Base-by-base conservation (phyloP, 1,140 invertebrate genomes). In the Caenorhabditis brenneri region DNA sequence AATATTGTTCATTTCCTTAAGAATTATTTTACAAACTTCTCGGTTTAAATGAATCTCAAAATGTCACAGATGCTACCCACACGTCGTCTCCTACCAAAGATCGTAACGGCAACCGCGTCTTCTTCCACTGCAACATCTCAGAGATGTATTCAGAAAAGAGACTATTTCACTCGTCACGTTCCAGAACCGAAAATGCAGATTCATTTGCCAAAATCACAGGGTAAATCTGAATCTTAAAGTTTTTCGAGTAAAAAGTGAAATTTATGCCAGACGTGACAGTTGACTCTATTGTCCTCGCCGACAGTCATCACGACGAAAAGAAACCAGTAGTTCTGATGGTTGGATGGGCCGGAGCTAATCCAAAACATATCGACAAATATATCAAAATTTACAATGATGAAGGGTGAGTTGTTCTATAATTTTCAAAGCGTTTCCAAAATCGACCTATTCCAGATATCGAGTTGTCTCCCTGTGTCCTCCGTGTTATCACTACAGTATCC, bases 311-410 rank as follows among this genome's bases (percentile, higher is more conserved):
- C 58, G 82, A 83, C 22, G 58, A 69, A 36, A 83, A 79, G 74
- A 83, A 83, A 19, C 82, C 82, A 19, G 74, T 83, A 16, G 29
- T 83, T 36, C 33, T 83, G 33, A 46, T 83, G 74, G 36, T 83
- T 55, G 82, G 82, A 65, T 83, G 82, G 82, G 82, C 82, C 9
- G 82, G 82, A 29, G 65, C 82, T 6, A 80, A 83, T 42, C 51
- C 69, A n/a, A 79, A 49, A 24, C 82, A 83, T 39, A 65, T 83
- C 31, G 69, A 80, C 24, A 83, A 83, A 48, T 83, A 83, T 33
- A 65, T 65, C 15, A 53, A 46, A 22, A 58, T 83, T 49, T 83
- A 83, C 48, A 58, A 79, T 42, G 42, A 79, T 27, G 46, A 79
- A 24, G 82, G 82, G 65, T 83, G 5, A 29, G 22, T 22, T 24